Conservation (phyloP, 2,797 vertebrate genomes). For the Enteromius treurensis region DNA sequence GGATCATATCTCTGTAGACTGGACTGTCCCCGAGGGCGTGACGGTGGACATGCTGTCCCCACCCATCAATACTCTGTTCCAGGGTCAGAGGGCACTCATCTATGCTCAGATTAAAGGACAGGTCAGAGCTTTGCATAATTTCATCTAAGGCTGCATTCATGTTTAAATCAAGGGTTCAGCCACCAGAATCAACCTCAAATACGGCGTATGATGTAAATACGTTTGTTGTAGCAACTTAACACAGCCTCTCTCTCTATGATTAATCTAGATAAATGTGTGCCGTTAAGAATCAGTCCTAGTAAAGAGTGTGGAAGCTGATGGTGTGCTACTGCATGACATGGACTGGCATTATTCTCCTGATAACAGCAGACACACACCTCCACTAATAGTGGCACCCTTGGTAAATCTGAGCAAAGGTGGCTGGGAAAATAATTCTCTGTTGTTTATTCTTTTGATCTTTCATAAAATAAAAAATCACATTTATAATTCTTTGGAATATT, state of each 20-base stretch:
- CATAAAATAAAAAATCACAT: too few relatives aligned
- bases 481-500: too few relatives aligned
- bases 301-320: too few relatives aligned
- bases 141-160: not conserved
- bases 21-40: not conserved
- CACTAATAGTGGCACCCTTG: too few relatives aligned
- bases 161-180: not conserved
- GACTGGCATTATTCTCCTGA: too few relatives aligned
- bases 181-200: not conserved
- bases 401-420: too few relatives aligned
- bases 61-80: slow-evolving; percentile 70
- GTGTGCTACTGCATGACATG: too few relatives aligned
- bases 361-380: too few relatives aligned
- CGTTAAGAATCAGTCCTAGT: too few relatives aligned
- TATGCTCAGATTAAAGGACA: slow-evolving; percentile 69
- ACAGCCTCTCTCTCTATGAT: not conserved
- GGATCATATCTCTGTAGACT: not conserved
- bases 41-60: slow-evolving; percentile 8
- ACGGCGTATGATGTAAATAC: too few relatives aligned
- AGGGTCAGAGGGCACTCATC: slow-evolving; percentile 79
- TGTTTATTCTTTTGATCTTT: too few relatives aligned
- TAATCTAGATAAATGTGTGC: not conserved
- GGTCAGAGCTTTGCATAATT: slow-evolving; percentile 51
- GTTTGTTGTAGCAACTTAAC: not conserved
- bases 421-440: too few relatives aligned